phyloP scores from a whole-genome alignment of 2,113 vertebrate species.

The Mungos mungo region DNA sequence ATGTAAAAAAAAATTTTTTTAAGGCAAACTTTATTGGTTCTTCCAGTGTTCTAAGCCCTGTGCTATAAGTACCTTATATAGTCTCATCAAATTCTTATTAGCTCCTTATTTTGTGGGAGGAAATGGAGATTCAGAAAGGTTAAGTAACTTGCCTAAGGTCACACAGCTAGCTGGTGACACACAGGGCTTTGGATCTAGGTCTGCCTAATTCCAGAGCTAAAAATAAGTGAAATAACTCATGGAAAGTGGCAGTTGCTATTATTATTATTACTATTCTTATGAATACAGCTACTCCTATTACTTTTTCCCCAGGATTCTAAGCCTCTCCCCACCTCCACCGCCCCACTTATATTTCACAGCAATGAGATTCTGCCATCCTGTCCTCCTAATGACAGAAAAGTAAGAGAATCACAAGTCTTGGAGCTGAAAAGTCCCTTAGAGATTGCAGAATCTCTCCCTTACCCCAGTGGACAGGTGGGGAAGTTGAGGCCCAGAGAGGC shows the following conservation, averaged over 20 bases:
- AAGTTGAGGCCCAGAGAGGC: neutral
- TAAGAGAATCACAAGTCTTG: neutral
- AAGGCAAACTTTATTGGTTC: neutral
- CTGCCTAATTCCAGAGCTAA: neutral
- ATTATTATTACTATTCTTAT: neutral
- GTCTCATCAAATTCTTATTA: neutral
- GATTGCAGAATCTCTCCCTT: no score
- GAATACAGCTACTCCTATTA: neutral
- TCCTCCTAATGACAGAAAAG: neutral
- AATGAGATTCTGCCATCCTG: neutral
- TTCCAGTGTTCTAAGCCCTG: neutral
- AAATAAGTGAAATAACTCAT: neutral
- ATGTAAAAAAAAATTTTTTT: no score
- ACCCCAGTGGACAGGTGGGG: neutral
- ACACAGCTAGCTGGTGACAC: neutral
- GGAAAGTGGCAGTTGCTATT: neutral
- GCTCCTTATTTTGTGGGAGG: neutral
- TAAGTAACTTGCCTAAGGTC: neutral
- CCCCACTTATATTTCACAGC: neutral
- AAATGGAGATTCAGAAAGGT: neutral
- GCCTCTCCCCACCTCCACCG: no score
- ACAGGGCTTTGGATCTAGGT: neutral
- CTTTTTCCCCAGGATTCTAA: neutral
- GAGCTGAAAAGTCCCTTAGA: neutral
- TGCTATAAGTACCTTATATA: neutral